Conservation (phyloP, 2,113 vertebrate species). For the Rana temporaria region DNA sequence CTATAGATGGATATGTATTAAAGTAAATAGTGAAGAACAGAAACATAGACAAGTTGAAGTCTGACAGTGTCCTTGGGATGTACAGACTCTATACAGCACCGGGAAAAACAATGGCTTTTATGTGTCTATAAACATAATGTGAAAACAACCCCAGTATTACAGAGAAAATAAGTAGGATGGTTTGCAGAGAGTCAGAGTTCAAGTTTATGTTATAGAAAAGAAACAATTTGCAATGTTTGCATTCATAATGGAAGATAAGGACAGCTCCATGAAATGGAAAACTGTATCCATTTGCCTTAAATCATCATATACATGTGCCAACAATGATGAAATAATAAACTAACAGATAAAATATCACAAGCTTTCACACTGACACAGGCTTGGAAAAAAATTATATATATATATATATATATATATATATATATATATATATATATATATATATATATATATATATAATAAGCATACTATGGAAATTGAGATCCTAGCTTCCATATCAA, state of each 20-base stretch:
- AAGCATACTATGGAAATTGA: neutral
- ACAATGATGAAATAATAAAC: slow-evolving; percentile 10
- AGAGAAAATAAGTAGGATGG: neutral
- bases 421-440: too few species aligned
- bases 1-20: neutral
- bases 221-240: neutral
- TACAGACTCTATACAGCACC: neutral
- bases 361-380: slow-evolving; percentile 16
- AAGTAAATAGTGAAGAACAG: neutral
- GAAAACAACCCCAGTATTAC: neutral
- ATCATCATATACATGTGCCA: neutral
- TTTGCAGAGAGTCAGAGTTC: neutral
- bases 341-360: neutral
- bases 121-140: neutral
- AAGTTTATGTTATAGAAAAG: neutral
- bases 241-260: neutral
- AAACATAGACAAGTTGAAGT: neutral
- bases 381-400: neutral
- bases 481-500: neutral
- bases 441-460: neutral
- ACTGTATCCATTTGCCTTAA: neutral
- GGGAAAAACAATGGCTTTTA: neutral
- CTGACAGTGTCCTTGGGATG: neutral
- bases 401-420: neutral
- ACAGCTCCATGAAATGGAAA: neutral